These are phyloP conservation scores for Poeciliopsis gracilis DNA, from an alignment of 2,797 vertebrate genomes.

Conservation along the genomic window DNA sequence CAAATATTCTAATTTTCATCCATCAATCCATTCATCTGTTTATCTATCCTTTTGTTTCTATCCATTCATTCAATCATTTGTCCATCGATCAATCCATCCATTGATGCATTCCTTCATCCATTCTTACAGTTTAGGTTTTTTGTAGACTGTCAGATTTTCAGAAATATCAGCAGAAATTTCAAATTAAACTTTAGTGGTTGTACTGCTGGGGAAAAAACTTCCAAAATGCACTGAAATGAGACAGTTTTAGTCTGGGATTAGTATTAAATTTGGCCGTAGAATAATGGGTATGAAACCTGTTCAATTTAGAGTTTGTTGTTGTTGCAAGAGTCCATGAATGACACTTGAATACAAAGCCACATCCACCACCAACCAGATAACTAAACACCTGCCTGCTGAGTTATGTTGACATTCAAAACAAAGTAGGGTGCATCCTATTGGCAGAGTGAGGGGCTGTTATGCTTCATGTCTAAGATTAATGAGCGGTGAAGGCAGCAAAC, in stretches of 20 bases:
- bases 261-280: background rate
- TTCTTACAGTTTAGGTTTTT: background rate
- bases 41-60: background rate
- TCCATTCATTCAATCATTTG: background rate
- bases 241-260: background rate
- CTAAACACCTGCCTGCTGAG: background rate
- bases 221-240: background rate
- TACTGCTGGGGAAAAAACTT: background rate
- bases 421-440: background rate
- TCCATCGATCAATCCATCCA: background rate
- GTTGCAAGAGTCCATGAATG: background rate
- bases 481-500: slow-evolving; percentile 1
- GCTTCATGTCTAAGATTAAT: background rate
- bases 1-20: background rate
- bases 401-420: slow-evolving; percentile 13
- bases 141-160: background rate
- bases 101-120: background rate
- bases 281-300: background rate
- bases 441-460: background rate
- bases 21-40: background rate
- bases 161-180: background rate
- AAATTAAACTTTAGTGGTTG: background rate
- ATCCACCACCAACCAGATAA: background rate
- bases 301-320: background rate
- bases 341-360: background rate